Evolutionary conservation across 2,797 vertebrate species (phyloP), one percentile per base, ranked within the genome.

Genomic region (Moxostoma hubbsi): DNA sequence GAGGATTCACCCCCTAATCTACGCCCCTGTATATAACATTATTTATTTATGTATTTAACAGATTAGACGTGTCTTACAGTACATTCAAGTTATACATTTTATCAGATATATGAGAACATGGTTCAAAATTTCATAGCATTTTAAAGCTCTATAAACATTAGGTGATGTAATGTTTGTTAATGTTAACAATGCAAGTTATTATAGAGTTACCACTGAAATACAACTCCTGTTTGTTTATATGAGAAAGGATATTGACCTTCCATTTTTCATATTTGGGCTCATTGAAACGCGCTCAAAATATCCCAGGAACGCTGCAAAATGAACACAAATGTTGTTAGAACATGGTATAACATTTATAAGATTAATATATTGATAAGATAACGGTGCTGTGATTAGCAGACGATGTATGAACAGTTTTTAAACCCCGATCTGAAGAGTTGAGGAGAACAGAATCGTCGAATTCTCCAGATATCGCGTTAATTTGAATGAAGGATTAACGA

Each of bases 181-280:
- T 36, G 36, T 36, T 36, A 36, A 36, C 4, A 55, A 55, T 15
- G 0, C 7, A 47, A 12, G 15, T 24, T 58, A 16, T 66, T 11
- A 49, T 59, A 13, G 16, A 7, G 11, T 49, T 58, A 9, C 2
- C 7, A 13, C 2, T 59, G 47, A 49, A 46, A 45, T 18, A 46
- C 11, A 9, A 24, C n/a, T 58, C 12, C 6, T 57, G 7, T 47
- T 36, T 36, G 36, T 4, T 36, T 36, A 36, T 36, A 36, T 1
- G 24, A 0, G 11, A 59, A 13, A 13, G 24, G 9, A 73, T 49
- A 11, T 9, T 73, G 15, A 73, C 70, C 70, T 73, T 73, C 70
- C 70, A 73, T 72, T 57, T 45, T 55, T 67, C 16, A 13, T 36
- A 47, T 9, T 24, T 18, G 45, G 15, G 24, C 11, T 24, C 13